Conservation (phyloP, 2,888 invertebrate species). For the Agriopis aurantiaria region DNA sequence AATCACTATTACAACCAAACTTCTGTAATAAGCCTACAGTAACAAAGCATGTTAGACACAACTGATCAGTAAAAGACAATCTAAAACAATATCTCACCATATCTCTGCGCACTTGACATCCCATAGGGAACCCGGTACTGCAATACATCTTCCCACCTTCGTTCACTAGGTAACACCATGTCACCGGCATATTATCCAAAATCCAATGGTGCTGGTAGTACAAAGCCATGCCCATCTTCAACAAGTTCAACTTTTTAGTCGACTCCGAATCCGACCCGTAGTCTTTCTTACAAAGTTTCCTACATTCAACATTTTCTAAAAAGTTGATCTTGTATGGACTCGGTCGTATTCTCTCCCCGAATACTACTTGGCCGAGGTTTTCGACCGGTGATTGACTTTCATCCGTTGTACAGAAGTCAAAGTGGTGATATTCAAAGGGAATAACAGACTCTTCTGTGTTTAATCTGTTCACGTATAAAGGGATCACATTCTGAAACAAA, state of each 20-base stretch:
- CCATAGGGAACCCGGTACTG: constrained; percentile 99
- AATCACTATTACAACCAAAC: too few species aligned
- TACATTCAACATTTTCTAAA: constrained; percentile 89
- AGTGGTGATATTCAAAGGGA: constrained; percentile 99
- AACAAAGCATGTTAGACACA: too few species aligned
- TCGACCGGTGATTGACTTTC: constrained; percentile 96
- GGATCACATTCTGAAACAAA: constrained; percentile 93
- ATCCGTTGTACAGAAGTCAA: constrained; percentile 96
- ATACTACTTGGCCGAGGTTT: constrained; percentile 99
- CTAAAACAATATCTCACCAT: constrained; percentile 64
- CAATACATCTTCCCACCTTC: constrained; percentile 92
- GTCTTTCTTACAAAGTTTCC: constrained; percentile 87
- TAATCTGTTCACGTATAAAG: constrained; percentile 97
- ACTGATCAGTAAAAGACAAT: too few species aligned
- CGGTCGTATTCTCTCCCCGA: constrained; percentile 98
- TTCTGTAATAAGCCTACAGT: too few species aligned
- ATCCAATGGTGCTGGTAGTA: constrained; percentile 99
- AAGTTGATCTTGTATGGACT: constrained; percentile 97
- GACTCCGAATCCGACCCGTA: constrained; percentile 90
- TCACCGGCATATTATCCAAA: constrained; percentile 99
- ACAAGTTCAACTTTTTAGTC: constrained; percentile 90
- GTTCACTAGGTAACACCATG: constrained; percentile 96
- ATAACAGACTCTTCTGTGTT: constrained; percentile 99
- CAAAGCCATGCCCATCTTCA: constrained; percentile 96
- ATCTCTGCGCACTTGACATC: constrained; percentile 92